Evolutionary conservation across 2,113 vertebrate genomes (phyloP).

Genomic region (Salvator merianae): DNA sequence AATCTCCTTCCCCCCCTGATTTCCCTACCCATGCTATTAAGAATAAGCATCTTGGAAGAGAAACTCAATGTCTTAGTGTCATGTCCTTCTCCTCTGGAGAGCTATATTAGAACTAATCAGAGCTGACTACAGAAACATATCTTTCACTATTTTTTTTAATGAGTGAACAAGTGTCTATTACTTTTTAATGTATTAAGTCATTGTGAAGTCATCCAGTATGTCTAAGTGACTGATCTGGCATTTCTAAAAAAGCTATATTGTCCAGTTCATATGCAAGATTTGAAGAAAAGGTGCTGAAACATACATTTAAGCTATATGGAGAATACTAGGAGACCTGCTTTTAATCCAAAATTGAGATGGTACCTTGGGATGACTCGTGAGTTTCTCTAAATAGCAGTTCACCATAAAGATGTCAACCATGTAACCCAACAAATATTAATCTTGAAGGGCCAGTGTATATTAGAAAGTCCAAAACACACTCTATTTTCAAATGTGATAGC

Average conservation of each 20-base stretch:
- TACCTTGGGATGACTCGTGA: constrained; percentile 31
- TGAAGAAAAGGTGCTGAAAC: not conserved
- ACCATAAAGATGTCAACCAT: constrained; percentile 51
- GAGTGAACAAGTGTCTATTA: constrained; percentile 58
- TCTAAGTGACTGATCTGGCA: constrained; percentile 35
- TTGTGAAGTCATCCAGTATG: constrained; percentile 44
- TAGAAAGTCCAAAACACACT: constrained; percentile 55
- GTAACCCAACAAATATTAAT: constrained; percentile 52
- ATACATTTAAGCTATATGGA: constrained; percentile 34
- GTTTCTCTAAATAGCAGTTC: constrained; percentile 29
- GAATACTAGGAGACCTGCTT: constrained; percentile 38
- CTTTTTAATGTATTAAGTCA: constrained; percentile 65
- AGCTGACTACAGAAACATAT: constrained; percentile 54
- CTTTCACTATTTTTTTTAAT: constrained; percentile 52
- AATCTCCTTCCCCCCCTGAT: constrained; percentile 44
- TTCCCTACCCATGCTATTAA: constrained; percentile 63
- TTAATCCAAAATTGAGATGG: constrained; percentile 36
- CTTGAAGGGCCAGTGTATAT: constrained; percentile 57
- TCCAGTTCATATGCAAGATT: constrained; percentile 33
- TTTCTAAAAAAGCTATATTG: constrained; percentile 36
- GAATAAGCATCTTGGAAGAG: constrained; percentile 78
- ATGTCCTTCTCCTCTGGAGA: constrained; percentile 66
- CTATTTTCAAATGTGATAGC: constrained; percentile 32
- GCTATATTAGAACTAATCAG: constrained; percentile 69
- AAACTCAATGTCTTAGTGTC: constrained; percentile 68